Evolutionary conservation across 2,113 vertebrate species (phyloP).

Genomic region (Glaucidium brasilianum): DNA sequence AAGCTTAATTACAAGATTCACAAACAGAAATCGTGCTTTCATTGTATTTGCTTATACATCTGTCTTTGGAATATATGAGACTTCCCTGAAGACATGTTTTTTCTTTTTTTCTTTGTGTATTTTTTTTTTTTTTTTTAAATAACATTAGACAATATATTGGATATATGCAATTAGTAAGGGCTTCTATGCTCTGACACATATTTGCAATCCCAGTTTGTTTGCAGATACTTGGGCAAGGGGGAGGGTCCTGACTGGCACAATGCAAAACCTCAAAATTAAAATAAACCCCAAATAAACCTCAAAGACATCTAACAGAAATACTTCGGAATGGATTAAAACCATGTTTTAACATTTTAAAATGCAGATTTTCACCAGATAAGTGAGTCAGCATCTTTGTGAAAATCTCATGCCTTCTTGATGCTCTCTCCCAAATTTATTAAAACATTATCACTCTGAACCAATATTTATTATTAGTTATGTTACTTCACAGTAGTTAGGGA

Average conservation of each 20-base stretch:
- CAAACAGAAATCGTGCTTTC: not conserved
- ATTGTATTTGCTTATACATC: not conserved
- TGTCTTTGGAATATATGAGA: not conserved
- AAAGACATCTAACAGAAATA: not conserved
- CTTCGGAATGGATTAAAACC: not conserved
- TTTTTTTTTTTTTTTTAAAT: not conserved
- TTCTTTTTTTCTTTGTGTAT: not conserved
- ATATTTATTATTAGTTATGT: not conserved
- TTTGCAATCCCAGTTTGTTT: not conserved
- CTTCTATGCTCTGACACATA: not conserved
- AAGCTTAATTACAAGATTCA: not conserved
- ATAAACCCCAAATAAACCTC: not conserved
- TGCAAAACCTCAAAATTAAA: not conserved
- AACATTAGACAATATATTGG: not conserved
- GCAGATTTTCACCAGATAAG: not conserved
- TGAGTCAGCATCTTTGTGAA: not conserved
- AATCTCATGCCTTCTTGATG: not conserved
- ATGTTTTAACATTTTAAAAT: not conserved
- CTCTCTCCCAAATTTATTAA: not conserved
- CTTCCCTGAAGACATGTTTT: not conserved
- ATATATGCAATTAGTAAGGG: not conserved
- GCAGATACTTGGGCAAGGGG: not conserved
- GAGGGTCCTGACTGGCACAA: not conserved
- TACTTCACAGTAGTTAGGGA: not conserved
- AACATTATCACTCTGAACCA: not conserved